A percentile compares a stretch with the other conserved stretches of the same genome.
phyloP scores from a whole-genome alignment of 2,113 vertebrate species.

The Crocuta crocuta region DNA sequence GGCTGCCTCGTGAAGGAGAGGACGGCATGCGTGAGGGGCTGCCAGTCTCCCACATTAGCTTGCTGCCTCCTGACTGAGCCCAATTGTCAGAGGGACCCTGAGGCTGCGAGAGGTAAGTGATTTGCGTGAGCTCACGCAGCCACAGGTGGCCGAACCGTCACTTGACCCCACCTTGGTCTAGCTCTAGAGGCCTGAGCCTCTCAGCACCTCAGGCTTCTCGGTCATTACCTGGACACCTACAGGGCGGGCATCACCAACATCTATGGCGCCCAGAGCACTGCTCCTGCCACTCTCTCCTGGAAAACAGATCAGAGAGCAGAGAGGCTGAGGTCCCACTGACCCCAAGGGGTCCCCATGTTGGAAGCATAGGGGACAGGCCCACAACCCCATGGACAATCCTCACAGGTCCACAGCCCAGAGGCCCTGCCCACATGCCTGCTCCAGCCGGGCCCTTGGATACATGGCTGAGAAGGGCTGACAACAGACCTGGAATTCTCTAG shows the following conservation, averaged over 20 bases:
- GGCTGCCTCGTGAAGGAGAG: background rate
- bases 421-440: background rate
- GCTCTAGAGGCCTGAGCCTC: too few relatives aligned
- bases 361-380: background rate
- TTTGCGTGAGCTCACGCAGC: background rate
- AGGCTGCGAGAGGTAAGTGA: background rate
- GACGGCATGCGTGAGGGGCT: background rate
- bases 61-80: background rate
- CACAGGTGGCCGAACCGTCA: accelerated
- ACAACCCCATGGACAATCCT: background rate
- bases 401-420: background rate
- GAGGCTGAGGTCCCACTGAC: background rate
- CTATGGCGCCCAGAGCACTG: accelerated
- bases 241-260: accelerated
- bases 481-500: background rate
- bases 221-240: background rate
- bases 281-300: background rate
- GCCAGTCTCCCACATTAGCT: background rate
- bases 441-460: background rate
- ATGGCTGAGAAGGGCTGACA: background rate
- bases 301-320: background rate
- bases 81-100: background rate
- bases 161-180: accelerated
- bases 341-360: background rate
- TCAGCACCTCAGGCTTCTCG: accelerated